Conservation (phyloP, 2,113 vertebrate genomes). For the Mormyrus iriodes region DNA sequence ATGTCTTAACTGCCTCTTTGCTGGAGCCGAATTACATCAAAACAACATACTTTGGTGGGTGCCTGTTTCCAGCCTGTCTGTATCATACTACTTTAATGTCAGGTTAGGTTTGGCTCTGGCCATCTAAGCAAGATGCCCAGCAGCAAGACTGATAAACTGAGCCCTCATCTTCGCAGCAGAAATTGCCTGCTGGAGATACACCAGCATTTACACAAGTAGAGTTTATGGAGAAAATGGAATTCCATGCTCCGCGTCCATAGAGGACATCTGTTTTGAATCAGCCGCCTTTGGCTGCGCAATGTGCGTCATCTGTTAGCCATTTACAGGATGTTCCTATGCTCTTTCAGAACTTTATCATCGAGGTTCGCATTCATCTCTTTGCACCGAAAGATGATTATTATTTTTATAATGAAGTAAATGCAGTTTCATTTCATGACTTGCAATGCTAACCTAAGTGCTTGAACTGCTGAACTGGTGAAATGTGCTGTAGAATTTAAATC, state of each 20-base stretch:
- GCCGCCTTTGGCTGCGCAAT: neutral
- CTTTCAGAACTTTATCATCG: neutral
- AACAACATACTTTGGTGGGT: neutral
- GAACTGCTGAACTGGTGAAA: neutral
- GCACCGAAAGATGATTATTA: constrained; percentile 3
- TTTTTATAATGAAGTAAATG: constrained; percentile 18
- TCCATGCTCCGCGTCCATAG: neutral
- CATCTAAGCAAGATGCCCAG: neutral
- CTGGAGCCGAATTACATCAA: neutral
- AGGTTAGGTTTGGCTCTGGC: neutral
- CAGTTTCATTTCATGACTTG: neutral
- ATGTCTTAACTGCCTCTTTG: neutral
- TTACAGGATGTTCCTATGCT: constrained; percentile 29
- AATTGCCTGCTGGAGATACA: neutral
- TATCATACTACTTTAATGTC: neutral
- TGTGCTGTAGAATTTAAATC: neutral
- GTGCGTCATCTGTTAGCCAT: constrained; percentile 33
- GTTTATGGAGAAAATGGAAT: neutral
- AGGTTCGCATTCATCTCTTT: constrained; percentile 17
- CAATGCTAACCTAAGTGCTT: neutral
- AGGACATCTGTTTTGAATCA: constrained; percentile 24
- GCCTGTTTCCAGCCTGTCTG: neutral
- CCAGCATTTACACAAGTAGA: neutral
- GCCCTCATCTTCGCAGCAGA: neutral
- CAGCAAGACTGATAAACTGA: neutral